Percentiles rank a stretch among this genome's conserved stretches.
Evolutionary conservation across 2,888 invertebrate genomes (phyloP).

Genomic region (Cosmia pyralina): DNA sequence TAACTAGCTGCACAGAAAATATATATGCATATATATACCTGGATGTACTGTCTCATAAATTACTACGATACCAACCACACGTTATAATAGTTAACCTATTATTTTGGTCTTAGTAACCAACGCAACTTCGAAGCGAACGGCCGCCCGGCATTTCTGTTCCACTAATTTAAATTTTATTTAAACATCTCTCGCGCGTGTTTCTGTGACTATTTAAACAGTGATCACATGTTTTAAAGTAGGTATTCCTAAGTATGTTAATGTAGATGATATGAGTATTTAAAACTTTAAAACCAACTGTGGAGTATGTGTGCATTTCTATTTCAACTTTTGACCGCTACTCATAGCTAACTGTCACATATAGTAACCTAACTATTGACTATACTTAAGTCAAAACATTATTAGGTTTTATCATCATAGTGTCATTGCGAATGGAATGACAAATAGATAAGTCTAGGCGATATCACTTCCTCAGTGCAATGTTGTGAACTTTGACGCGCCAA

Average conservation of each 20-base stretch:
- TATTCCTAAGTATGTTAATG: conserved; percentile 32
- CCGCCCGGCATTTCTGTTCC: conserved; percentile 1
- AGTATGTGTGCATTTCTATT: neutral
- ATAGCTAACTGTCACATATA: neutral
- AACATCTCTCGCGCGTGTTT: conserved; percentile 29
- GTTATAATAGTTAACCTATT: neutral
- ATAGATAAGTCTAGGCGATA: conserved; percentile 34
- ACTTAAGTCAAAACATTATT: conserved; percentile 35
- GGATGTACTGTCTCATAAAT: neutral
- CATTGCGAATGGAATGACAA: conserved; percentile 43
- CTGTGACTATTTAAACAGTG: conserved; percentile 38
- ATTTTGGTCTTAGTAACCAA: conserved; percentile 17
- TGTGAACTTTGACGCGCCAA: conserved; percentile 39
- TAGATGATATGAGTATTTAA: conserved; percentile 30
- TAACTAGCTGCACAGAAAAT: neutral
- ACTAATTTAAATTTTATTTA: conserved; percentile 9
- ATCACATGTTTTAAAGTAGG: conserved; percentile 32
- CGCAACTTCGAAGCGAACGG: conserved; percentile 17
- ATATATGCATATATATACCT: too few relatives aligned
- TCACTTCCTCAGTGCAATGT: conserved; percentile 22
- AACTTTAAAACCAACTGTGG: neutral
- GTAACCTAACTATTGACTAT: neutral
- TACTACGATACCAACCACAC: conserved; percentile 3
- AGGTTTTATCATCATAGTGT: conserved; percentile 27
- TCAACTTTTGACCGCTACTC: conserved; percentile 32